A percentile compares a stretch with the other conserved stretches of the same genome.
phyloP scores from a whole-genome alignment of 2,113 vertebrate genomes.

The Percina caprodes region DNA sequence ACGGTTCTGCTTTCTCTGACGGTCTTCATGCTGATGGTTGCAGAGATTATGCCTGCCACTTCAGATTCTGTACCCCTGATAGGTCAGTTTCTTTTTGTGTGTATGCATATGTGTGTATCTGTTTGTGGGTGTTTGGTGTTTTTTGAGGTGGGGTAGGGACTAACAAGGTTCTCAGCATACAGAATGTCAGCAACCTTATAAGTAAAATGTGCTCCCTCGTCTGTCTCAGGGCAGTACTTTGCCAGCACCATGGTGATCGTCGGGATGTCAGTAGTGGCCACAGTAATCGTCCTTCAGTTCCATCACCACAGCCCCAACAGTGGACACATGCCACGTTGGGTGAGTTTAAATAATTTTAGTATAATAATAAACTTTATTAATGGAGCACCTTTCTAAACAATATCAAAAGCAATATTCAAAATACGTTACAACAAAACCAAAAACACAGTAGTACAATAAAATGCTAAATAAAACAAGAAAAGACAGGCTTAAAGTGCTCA shows the following conservation, averaged over 20 bases:
- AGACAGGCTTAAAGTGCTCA: no score
- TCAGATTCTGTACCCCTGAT: slow-evolving; percentile 81
- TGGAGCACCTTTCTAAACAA: not conserved
- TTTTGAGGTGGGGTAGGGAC: not conserved
- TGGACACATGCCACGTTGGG: slow-evolving; percentile 85
- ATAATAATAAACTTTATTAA: not conserved
- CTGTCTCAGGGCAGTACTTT: slow-evolving; percentile 85
- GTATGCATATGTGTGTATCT: not conserved
- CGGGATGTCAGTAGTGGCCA: slow-evolving; percentile 87
- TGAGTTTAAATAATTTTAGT: slow-evolving; percentile 63
- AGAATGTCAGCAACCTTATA: not conserved
- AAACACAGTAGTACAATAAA: not conserved
- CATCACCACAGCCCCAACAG: slow-evolving; percentile 85
- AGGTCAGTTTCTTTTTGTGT: slow-evolving; percentile 56
- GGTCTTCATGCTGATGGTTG: slow-evolving; percentile 83
- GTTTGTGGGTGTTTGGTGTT: not conserved
- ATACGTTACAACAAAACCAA: slow-evolving; percentile 1
- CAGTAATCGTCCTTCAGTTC: slow-evolving; percentile 86
- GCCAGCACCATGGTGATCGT: slow-evolving; percentile 89
- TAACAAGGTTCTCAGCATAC: not conserved
- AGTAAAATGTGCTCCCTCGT: slow-evolving; percentile 40
- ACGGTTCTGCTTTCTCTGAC: slow-evolving; percentile 81
- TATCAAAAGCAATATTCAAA: not conserved
- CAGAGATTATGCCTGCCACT: slow-evolving; percentile 82
- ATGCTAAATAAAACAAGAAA: no score